Conservation (phyloP, 2,797 vertebrate species). For the Catostomus latipinnis region DNA sequence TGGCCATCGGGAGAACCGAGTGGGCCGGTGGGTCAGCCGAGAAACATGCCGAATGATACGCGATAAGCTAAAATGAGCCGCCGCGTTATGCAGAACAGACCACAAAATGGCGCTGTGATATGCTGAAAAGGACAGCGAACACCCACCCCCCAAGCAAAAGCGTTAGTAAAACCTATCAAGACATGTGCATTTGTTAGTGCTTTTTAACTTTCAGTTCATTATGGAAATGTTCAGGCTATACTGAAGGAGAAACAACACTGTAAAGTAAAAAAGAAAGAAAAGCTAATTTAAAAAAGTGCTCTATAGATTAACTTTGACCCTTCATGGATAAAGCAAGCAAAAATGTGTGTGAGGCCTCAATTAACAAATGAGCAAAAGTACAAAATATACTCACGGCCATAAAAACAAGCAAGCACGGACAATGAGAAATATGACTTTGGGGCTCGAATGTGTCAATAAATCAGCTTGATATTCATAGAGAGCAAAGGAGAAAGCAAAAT, state of each 20-base stretch:
- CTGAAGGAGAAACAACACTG: slow-evolving; percentile 10
- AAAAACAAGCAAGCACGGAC: slow-evolving; percentile 56
- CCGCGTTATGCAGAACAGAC: no score
- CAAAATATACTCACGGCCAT: slow-evolving; percentile 51
- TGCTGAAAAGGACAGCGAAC: no score
- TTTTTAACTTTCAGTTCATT: not conserved
- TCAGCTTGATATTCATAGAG: slow-evolving; percentile 58
- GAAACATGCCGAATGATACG: no score
- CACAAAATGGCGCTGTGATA: no score
- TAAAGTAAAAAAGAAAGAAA: slow-evolving; percentile 37
- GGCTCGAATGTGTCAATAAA: slow-evolving; percentile 50
- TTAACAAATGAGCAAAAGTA: slow-evolving; percentile 61
- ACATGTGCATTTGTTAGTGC: not conserved
- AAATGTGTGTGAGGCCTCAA: slow-evolving; percentile 56
- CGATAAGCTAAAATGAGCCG: no score
- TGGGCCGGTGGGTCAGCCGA: no score
- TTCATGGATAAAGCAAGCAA: slow-evolving; percentile 22
- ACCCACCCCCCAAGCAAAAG: not conserved
- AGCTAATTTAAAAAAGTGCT: slow-evolving; percentile 56
- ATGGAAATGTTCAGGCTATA: slow-evolving; percentile 18
- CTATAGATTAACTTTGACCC: slow-evolving; percentile 44
- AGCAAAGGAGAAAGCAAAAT: not conserved
- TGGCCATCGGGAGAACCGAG: no score
- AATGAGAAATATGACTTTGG: slow-evolving; percentile 57
- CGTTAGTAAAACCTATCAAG: not conserved